Evolutionary conservation across 2,113 vertebrate genomes (phyloP), one percentile per base, ranked within the genome.

Genomic region (Syngnathus typhle): DNA sequence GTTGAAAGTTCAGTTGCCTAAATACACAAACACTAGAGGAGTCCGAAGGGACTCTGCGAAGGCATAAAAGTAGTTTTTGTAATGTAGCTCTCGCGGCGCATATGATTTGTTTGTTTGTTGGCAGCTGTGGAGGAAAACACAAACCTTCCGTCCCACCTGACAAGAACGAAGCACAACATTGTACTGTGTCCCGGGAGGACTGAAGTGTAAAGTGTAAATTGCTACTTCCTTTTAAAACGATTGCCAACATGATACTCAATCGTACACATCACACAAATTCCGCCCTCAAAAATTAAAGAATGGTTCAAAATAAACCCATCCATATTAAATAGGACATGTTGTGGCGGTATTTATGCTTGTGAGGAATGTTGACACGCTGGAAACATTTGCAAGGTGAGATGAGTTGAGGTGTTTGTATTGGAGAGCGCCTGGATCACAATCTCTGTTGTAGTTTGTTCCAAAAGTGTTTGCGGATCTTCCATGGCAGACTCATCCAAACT

Each of bases 121-220:
- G 68, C 21, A 71, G 59, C 65, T 71, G 62, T 55, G 70, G 37
- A 67, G 41, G 43, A 67, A 60, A 75, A 69, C 23, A 51, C 49
- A 60, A 64, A 55, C 52, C 52, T 61, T 51, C 60, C 70, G 64
- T 18, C 32, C 19, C 44, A 41, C 61, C 52, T 46, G 59, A 70
- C 58, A 44, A 1, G 38, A 4, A 67, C 61, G 66, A 54, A 43
- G 19, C 54, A 60, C 23, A 65, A 58, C 16, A 61, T 21, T 11
- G 52, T 43, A 36, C 70, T 36, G 16, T 47, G 68, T 52, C 68
- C 72, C 56, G 44, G 44, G 44, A 68, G 18, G 64, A 6, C 18
- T n/a, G 18, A 7, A n/a, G 18, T 55, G 52, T 10, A 27, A 6
- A 55, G 52, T 55, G 52, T 55, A 12, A 55, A 55, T 5, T 32